Conservation (phyloP, 1,140 invertebrate genomes). For the Meloidogyne floridensis region DNA sequence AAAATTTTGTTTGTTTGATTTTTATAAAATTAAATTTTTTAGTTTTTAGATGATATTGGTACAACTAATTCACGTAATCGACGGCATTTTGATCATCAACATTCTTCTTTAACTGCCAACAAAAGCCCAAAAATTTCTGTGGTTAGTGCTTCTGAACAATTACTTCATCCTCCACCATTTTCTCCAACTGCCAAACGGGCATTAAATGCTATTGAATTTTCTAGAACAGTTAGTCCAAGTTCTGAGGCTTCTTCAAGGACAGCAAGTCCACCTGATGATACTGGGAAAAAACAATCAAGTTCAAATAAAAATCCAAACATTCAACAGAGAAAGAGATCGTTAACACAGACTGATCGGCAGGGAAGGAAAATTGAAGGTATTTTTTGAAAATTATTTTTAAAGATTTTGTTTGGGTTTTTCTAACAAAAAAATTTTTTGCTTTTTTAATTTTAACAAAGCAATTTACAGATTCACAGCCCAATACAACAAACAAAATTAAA, state of each 20-base stretch:
- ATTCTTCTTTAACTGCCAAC: not conserved
- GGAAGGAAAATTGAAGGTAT: not conserved
- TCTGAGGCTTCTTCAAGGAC: not conserved
- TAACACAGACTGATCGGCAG: not conserved
- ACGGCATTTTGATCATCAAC: not conserved
- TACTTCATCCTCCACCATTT: not conserved
- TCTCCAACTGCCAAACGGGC: not conserved
- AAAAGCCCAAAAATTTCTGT: constrained; percentile 2
- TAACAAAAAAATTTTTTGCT: not conserved
- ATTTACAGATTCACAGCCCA: not conserved
- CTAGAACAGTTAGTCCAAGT: not conserved
- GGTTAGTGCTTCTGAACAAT: not conserved
- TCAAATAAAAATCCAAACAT: not conserved
- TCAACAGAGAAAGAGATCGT: not conserved
- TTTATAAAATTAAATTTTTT: not conserved
- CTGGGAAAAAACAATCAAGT: not conserved
- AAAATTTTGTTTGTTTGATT: constrained; percentile 2
- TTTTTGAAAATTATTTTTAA: not conserved
- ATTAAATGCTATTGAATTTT: not conserved
- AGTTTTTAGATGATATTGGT: not conserved
- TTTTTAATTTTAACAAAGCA: not conserved
- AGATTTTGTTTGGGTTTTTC: not conserved
- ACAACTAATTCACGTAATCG: not conserved
- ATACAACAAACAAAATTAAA: not conserved
- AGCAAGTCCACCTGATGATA: not conserved